phyloP scores from a whole-genome alignment of 2,113 vertebrate species.

The Mesoclemmys tuberculata region DNA sequence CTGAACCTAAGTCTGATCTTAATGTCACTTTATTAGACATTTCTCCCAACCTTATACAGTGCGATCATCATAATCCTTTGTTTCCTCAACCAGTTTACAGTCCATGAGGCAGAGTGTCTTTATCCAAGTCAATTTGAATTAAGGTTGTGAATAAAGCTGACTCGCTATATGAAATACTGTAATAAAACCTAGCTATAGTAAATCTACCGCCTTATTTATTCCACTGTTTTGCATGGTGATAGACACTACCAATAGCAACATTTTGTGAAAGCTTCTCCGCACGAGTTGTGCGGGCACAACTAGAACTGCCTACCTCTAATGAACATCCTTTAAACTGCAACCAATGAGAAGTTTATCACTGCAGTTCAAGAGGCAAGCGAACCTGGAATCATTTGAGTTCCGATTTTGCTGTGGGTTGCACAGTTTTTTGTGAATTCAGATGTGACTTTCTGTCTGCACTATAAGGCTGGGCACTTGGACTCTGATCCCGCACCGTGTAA shows the following conservation, averaged over 20 bases:
- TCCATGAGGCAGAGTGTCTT: not conserved
- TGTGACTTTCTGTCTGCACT: not conserved
- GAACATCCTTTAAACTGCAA: not conserved
- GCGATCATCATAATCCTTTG: not conserved
- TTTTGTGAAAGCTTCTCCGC: not conserved
- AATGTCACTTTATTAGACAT: not conserved
- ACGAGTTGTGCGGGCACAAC: not conserved
- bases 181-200: not conserved
- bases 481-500: not conserved
- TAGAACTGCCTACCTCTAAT: not conserved
- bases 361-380: not conserved
- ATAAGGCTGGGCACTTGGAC: not conserved
- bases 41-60: not conserved
- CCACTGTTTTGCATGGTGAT: not conserved
- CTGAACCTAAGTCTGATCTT: not conserved
- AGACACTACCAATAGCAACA: not conserved
- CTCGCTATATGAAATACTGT: conserved; percentile 8
- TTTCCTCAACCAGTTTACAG: conserved; percentile 39
- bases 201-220: not conserved
- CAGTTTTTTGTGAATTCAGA: not conserved
- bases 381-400: not conserved
- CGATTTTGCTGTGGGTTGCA: not conserved
- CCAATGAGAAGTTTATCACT: not conserved
- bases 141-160: not conserved
- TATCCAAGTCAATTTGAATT: conserved; percentile 19